phyloP scores from a whole-genome alignment of 2,797 vertebrate species.

The Lithobates sylvaticus region DNA sequence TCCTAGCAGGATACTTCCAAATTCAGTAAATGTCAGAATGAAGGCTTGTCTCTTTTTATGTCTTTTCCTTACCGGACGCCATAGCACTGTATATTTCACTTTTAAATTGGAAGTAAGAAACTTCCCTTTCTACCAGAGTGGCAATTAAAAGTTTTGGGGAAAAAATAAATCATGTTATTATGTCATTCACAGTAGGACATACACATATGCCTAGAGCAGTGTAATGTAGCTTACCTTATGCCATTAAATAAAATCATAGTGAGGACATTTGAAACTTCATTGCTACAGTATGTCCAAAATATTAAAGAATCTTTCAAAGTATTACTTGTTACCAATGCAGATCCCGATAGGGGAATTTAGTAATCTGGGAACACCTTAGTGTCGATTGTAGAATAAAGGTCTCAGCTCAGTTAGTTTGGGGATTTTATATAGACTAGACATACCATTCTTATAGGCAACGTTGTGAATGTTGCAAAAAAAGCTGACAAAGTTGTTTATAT shows the following conservation, averaged over 20 bases:
- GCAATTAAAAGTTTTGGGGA: slow-evolving; percentile 47
- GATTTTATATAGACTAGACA: too few relatives aligned
- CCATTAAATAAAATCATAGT: slow-evolving; percentile 25
- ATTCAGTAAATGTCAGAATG: slow-evolving; percentile 24
- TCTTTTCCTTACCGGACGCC: neutral
- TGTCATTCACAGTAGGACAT: slow-evolving; percentile 15
- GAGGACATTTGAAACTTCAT: neutral
- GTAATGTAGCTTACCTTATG: neutral
- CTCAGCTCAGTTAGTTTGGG: too few relatives aligned
- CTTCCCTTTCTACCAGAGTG: neutral
- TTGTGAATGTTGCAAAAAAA: too few relatives aligned
- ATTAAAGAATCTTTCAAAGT: neutral
- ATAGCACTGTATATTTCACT: neutral
- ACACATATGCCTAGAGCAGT: slow-evolving; percentile 10
- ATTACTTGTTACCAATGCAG: neutral
- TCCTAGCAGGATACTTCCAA: neutral
- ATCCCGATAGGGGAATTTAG: too few relatives aligned
- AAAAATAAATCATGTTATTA: slow-evolving; percentile 6
- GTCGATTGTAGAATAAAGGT: too few relatives aligned
- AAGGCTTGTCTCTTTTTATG: slow-evolving; percentile 9
- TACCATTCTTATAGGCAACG: too few relatives aligned
- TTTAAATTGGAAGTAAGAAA: slow-evolving; percentile 35
- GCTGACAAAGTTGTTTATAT: too few relatives aligned
- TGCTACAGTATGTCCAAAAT: neutral
- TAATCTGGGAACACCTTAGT: too few relatives aligned